A percentile compares a stretch with the other conserved stretches of the same genome.
Evolutionary conservation across 2,113 vertebrate species (phyloP).

Genomic region (Chamaea fasciata): DNA sequence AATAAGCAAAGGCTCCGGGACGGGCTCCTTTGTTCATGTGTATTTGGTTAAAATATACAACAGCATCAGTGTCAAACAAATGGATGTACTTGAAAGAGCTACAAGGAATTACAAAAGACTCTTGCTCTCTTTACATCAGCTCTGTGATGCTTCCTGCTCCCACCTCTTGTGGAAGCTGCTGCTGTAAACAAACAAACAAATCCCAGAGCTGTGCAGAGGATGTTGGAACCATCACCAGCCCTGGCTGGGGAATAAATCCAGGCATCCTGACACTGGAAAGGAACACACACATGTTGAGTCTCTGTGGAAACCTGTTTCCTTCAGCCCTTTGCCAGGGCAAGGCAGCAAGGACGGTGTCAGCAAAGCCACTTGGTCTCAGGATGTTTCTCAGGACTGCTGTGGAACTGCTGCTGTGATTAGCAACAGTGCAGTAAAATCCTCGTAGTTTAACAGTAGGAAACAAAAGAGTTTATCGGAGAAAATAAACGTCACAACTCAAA

Average conservation of each 20-base stretch:
- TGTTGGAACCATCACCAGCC: not conserved
- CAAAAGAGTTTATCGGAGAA: not conserved
- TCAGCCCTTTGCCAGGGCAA: not conserved
- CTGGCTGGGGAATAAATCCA: not conserved
- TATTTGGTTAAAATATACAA: not conserved
- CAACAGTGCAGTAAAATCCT: not conserved
- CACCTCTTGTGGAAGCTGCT: not conserved
- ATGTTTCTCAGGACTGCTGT: not conserved
- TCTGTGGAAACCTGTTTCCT: not conserved
- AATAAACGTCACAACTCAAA: not conserved
- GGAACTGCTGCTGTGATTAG: not conserved
- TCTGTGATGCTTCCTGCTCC: not conserved
- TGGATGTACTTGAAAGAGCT: constrained; percentile 24
- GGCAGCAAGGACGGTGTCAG: not conserved
- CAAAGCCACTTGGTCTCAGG: not conserved
- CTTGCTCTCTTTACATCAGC: constrained; percentile 18
- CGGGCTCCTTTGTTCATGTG: not conserved
- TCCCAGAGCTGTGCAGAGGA: not conserved
- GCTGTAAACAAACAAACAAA: constrained; percentile 17
- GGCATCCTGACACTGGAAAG: not conserved
- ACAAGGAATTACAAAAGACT: constrained; percentile 46
- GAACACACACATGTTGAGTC: fast-evolving
- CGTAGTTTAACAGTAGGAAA: not conserved
- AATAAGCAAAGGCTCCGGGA: not conserved
- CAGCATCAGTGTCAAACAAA: constrained; percentile 15